These are phyloP conservation scores for Coenonympha glycerion DNA, from an alignment of 2,888 invertebrate species.

Conservation along the genomic window DNA sequence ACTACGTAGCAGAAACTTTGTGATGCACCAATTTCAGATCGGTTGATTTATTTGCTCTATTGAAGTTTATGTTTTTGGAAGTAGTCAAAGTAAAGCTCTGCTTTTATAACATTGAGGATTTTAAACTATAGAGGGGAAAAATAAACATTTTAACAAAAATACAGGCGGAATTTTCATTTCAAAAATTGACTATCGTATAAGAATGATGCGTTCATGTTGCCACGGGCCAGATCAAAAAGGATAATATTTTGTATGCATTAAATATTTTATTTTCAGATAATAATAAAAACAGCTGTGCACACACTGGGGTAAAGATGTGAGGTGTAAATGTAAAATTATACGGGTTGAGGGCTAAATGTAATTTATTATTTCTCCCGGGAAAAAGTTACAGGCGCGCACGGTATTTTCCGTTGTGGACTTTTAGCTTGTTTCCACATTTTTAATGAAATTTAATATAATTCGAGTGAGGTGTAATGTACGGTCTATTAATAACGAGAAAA, in stretches of 20 bases:
- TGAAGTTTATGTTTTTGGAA: too few relatives aligned
- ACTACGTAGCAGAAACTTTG: too few relatives aligned
- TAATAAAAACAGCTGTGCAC: slow-evolving; percentile 1
- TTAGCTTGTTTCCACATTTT: slow-evolving; percentile 6
- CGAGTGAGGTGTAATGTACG: background rate
- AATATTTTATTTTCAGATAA: background rate
- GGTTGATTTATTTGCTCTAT: too few relatives aligned
- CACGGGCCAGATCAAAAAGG: background rate
- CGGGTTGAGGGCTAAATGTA: slow-evolving; percentile 25
- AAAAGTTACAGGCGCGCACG: slow-evolving; percentile 22
- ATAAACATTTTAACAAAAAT: too few relatives aligned
- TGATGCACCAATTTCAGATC: too few relatives aligned
- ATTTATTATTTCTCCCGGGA: slow-evolving; percentile 32
- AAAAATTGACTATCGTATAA: too few relatives aligned
- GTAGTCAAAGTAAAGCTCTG: too few relatives aligned
- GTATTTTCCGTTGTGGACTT: slow-evolving; percentile 8
- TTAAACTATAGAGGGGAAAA: too few relatives aligned
- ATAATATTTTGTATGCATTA: background rate
- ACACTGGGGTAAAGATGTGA: slow-evolving; percentile 14
- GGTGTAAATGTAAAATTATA: slow-evolving; percentile 31
- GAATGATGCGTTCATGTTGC: too few relatives aligned
- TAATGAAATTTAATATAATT: slow-evolving; percentile 3
- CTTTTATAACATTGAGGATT: too few relatives aligned
- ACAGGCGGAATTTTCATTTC: too few relatives aligned
- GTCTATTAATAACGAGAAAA: background rate